phyloP scores from a whole-genome alignment of 2,113 vertebrate species.

The Drymodes brunneopygia region DNA sequence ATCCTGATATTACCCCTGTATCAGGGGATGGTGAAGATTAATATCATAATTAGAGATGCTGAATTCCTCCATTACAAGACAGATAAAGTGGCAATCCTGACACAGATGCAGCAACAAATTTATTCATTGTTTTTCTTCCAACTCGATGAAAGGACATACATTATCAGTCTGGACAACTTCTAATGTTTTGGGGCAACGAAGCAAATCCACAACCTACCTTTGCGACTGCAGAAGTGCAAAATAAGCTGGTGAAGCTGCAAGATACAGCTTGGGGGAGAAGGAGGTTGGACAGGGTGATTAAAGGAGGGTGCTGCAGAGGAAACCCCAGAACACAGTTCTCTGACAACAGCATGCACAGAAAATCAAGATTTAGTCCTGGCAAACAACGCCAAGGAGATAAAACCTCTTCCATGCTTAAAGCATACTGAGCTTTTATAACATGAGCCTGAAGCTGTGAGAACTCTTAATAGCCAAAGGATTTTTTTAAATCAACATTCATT shows the following conservation, averaged over 20 bases:
- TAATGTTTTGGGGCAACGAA: not conserved
- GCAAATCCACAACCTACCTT: not conserved
- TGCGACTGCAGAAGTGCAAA: not conserved
- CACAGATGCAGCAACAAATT: not conserved
- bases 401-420: not conserved
- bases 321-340: not conserved
- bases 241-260: not conserved
- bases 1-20: slow-evolving; percentile 8
- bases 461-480: not conserved
- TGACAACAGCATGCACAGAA: not conserved
- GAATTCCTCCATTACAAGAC: not conserved
- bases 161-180: not conserved
- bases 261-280: not conserved
- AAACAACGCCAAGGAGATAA: not conserved
- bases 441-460: not conserved
- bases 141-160: not conserved
- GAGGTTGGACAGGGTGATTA: not conserved
- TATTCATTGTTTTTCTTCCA: not conserved
- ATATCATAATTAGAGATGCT: slow-evolving; percentile 49
- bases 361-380: not conserved
- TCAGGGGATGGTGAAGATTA: slow-evolving; percentile 56
- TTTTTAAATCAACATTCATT: not conserved
- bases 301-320: not conserved
- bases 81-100: not conserved
- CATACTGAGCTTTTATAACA: not conserved